These are phyloP conservation scores for Sparidentex hasta DNA, from an alignment of 2,797 vertebrate species.

Conservation along the genomic window DNA sequence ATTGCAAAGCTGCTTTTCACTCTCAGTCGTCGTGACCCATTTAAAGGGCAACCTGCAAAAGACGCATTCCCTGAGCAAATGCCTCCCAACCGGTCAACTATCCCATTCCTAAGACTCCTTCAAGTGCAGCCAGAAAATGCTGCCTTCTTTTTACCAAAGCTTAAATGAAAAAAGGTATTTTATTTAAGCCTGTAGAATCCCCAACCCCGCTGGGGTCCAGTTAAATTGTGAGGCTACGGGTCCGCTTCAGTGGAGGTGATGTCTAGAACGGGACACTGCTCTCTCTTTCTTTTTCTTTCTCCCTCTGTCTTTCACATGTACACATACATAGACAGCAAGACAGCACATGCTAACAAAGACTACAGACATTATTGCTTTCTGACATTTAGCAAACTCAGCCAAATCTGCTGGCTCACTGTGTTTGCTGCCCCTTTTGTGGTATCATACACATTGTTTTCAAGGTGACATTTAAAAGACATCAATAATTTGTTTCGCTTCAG, in stretches of 20 bases:
- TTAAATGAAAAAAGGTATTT: slow-evolving; percentile 10
- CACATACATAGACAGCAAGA: background rate
- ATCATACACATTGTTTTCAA: slow-evolving; percentile 29
- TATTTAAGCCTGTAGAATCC: background rate
- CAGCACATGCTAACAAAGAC: background rate
- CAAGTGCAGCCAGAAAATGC: slow-evolving; percentile 22
- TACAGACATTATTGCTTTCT: background rate
- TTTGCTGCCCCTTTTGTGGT: slow-evolving; percentile 16
- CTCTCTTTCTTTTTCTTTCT: background rate
- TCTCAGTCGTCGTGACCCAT: slow-evolving; percentile 25
- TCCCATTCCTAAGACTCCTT: slow-evolving; percentile 16
- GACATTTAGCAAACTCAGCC: background rate
- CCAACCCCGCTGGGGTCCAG: slow-evolving; percentile 4
- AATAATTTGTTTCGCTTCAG: slow-evolving; percentile 42
- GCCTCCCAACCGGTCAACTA: background rate
- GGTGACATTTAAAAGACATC: slow-evolving; percentile 55
- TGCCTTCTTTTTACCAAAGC: background rate
- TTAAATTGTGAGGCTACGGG: background rate
- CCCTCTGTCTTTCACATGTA: background rate
- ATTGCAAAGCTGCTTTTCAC: slow-evolving; percentile 21
- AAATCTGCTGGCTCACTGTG: slow-evolving; percentile 20
- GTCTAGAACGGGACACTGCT: slow-evolving; percentile 14
- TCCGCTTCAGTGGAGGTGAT: background rate
- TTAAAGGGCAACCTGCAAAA: slow-evolving; percentile 25
- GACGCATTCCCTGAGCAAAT: slow-evolving; percentile 32